phyloP scores from a whole-genome alignment of 2,888 invertebrate genomes.

The Napeogenes sylphis region DNA sequence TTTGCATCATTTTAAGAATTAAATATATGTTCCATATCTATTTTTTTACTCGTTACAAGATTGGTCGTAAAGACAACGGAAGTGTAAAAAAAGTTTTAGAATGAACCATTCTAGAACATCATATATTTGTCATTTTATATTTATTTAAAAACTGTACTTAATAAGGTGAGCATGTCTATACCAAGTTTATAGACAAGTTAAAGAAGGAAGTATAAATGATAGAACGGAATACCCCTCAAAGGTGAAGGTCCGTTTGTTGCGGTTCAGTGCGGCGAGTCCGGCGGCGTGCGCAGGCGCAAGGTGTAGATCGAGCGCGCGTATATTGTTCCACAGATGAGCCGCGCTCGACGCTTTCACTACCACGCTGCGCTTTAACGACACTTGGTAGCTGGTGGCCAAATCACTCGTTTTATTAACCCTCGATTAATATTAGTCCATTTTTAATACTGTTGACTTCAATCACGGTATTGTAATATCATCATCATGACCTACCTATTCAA shows the following conservation, averaged over 20 bases:
- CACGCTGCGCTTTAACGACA: conserved; percentile 46
- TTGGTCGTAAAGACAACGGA: not conserved
- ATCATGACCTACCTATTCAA: too few relatives aligned
- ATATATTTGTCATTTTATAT: too few relatives aligned
- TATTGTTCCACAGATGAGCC: conserved; percentile 51
- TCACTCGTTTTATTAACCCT: too few relatives aligned
- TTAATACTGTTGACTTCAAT: not conserved
- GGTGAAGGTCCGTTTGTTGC: conserved; percentile 50
- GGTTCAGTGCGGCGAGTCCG: conserved; percentile 50
- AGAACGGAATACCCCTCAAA: conserved; percentile 51
- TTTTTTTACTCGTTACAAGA: not conserved
- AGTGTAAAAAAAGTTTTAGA: too few relatives aligned
- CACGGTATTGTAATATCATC: too few relatives aligned
- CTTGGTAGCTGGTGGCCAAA: conserved; percentile 46
- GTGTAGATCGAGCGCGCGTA: conserved; percentile 41
- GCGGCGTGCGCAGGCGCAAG: conserved; percentile 42
- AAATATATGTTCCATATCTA: too few relatives aligned
- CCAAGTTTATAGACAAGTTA: too few relatives aligned
- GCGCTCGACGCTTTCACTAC: conserved; percentile 53
- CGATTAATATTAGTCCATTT: not conserved
- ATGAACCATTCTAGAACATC: too few relatives aligned
- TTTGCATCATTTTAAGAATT: too few relatives aligned
- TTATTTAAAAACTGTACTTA: too few relatives aligned
- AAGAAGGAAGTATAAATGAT: too few relatives aligned
- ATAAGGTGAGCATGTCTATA: too few relatives aligned